Conservation (phyloP, 37 sponge, comb jelly and placozoan species). For the Beroe forskalii region DNA sequence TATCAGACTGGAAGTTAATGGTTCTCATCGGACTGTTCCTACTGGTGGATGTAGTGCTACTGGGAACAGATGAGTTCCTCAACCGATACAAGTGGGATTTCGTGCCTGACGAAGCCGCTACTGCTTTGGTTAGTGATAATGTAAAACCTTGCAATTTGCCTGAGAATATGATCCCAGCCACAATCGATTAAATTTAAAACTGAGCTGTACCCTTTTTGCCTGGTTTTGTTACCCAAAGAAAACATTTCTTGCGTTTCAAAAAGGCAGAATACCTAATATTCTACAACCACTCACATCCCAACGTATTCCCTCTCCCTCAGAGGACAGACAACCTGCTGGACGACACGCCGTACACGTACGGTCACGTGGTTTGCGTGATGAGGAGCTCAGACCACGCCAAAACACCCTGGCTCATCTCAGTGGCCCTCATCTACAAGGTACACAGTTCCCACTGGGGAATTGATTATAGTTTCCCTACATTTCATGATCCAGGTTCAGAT, state of each 20-base stretch:
- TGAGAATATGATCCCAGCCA: too few species aligned
- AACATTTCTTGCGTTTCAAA: too few species aligned
- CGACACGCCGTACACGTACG: slow-evolving; percentile 44
- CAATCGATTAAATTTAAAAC: too few species aligned
- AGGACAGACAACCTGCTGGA: slow-evolving; percentile 6
- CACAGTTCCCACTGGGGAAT: too few species aligned
- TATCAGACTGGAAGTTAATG: slow-evolving; percentile 37
- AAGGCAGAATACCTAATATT: too few species aligned
- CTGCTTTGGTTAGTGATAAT: not conserved
- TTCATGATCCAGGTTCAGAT: too few species aligned
- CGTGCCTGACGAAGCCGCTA: not conserved
- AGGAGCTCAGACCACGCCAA: not conserved
- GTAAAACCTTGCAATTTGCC: too few species aligned
- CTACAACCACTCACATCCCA: too few species aligned
- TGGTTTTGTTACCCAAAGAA: too few species aligned
- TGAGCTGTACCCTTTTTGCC: too few species aligned
- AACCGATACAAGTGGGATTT: slow-evolving; percentile 48
- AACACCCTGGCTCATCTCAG: slow-evolving; percentile 19
- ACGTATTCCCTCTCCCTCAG: not conserved
- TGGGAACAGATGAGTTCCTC: slow-evolving; percentile 18
- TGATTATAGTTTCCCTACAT: too few species aligned
- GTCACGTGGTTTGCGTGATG: not conserved
- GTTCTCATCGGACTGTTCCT: not conserved
- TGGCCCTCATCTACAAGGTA: slow-evolving; percentile 42
- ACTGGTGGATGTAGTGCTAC: slow-evolving; percentile 17